Percentiles rank a stretch among this genome's conserved stretches.
These are phyloP conservation scores for Idaea dimidiata DNA, from an alignment of 2,888 invertebrate species.

Conservation along the genomic window DNA sequence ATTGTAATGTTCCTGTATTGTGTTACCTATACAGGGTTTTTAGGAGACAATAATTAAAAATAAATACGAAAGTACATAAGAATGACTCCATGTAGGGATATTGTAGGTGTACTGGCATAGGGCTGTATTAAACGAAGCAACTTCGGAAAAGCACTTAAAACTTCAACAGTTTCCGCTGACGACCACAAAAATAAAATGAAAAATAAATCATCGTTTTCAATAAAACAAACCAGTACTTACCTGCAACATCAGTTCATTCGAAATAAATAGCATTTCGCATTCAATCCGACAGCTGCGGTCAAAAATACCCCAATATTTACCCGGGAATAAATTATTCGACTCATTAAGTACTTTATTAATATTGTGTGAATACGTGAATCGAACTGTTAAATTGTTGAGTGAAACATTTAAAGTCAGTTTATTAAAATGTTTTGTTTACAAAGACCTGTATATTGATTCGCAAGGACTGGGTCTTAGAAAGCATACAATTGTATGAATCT, in stretches of 20 bases:
- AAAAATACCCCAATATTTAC: slow-evolving; percentile 25
- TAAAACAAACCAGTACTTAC: neutral
- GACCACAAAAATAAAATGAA: neutral
- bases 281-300: slow-evolving; percentile 16
- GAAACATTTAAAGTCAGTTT: slow-evolving; percentile 29
- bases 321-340: slow-evolving; percentile 31
- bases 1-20: too few relatives aligned
- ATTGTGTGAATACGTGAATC: slow-evolving; percentile 24
- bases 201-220: neutral
- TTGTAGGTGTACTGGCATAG: neutral
- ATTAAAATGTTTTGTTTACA: slow-evolving; percentile 18
- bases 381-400: slow-evolving; percentile 11
- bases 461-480: too few relatives aligned
- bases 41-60: too few relatives aligned
- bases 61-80: too few relatives aligned
- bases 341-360: slow-evolving; percentile 40
- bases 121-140: neutral
- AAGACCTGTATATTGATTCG: too few relatives aligned
- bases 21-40: too few relatives aligned
- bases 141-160: neutral
- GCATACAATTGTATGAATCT: too few relatives aligned
- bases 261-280: slow-evolving; percentile 14
- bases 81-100: too few relatives aligned
- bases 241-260: slow-evolving; percentile 6
- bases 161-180: neutral